phyloP scores from a whole-genome alignment of 2,797 vertebrate species.

The Falco columbarius region DNA sequence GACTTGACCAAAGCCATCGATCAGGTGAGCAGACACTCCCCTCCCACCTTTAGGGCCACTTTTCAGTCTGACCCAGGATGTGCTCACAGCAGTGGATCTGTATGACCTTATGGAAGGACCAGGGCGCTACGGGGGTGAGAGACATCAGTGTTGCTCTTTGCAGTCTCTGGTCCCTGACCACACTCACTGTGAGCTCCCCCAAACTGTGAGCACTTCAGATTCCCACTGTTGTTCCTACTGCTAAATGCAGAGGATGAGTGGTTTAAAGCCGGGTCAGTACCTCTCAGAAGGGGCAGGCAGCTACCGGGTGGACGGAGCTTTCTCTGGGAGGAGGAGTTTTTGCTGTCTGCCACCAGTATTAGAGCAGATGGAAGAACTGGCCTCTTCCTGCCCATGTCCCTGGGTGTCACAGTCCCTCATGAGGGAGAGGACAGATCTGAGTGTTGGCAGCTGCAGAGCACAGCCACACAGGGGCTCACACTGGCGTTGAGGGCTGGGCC shows the following conservation, averaged over 20 bases:
- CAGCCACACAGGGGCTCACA: background rate
- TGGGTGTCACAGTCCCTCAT: fast-evolving
- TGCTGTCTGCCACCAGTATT: background rate
- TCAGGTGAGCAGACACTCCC: background rate
- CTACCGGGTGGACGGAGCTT: background rate
- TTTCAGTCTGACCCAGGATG: background rate
- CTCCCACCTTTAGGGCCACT: background rate
- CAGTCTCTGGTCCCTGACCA: background rate
- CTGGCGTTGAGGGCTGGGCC: background rate
- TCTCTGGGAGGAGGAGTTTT: background rate
- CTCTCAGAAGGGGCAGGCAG: background rate
- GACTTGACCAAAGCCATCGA: background rate
- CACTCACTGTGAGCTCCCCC: background rate
- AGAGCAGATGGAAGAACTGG: background rate
- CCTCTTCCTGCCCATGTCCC: background rate
- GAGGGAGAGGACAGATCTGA: background rate
- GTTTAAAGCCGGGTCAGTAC: background rate
- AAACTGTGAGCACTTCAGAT: background rate
- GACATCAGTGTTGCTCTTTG: background rate
- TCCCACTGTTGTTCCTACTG: background rate
- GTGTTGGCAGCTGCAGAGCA: background rate
- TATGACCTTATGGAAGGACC: background rate
- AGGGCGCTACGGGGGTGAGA: fast-evolving
- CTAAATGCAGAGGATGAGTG: background rate
- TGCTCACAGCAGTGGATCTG: fast-evolving